Evolutionary conservation across 2,113 vertebrate genomes (phyloP), one percentile per base, ranked within the genome.

Genomic region (Saccopteryx bilineata): DNA sequence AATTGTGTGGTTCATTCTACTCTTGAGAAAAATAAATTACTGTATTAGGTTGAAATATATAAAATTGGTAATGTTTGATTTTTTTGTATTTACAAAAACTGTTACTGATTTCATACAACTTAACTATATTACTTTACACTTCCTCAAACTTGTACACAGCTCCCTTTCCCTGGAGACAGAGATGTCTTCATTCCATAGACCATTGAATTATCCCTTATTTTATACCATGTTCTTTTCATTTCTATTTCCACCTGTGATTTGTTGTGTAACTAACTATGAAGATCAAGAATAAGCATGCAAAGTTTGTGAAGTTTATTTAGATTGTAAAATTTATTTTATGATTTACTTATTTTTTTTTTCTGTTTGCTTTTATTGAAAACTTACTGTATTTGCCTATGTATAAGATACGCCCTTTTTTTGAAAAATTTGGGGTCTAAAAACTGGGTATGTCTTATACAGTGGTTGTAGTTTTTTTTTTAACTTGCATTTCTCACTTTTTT

Each of bases 21-120:
- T 93, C 28, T 94, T 94, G 63, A 66, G 48, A 71, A 87, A 89
- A 89, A 61, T 76, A 78, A 79, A 68, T 85, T 52, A 52, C 54
- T 91, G 4, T 71, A 19, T 91, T 89, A 78, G 28, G 52, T 76
- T 92, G 68, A 93, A 90, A 60, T 74, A 10, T 72, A 39, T 87
- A n/a, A 87, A 82, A 79, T 79, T 90, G 63, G 9, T 63, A 58
- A n/a, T 90, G 54, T 69, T 93, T 91, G 56, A 84, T 87, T 78
- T 95, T 90, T 94, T 74, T 72, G 14, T 31, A 31, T 11, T 4
- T 60, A 28, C 11, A 13, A 81, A 92, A 93, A 23, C 28, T 87
- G 3, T 15, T 39, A 39, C 39, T 39, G 74, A 18, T 87, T 89
- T 79, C 2, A 50, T 91, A 26, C 1, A 84, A 13, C 26, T 75